Conservation (phyloP, 2,888 invertebrate genomes). For the Dimorphilus gyrociliatus region DNA sequence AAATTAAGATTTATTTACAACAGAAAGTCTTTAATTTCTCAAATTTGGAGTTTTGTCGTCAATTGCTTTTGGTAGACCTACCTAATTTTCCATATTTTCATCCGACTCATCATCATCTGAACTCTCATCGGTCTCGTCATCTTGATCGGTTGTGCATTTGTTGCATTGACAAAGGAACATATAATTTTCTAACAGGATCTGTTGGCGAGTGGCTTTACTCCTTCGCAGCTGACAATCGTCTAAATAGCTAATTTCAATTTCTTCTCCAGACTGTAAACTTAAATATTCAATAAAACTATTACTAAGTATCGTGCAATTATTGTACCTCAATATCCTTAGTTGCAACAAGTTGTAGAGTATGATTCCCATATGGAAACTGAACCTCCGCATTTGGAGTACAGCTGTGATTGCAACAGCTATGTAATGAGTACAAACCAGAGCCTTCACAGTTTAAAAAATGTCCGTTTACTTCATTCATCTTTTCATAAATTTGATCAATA, state of each 20-base stretch:
- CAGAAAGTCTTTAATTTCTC: too few relatives aligned
- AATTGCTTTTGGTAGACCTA: too few relatives aligned
- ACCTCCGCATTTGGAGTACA: slow-evolving; percentile 74
- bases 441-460: slow-evolving; percentile 80
- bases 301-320: slow-evolving; percentile 40
- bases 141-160: slow-evolving; percentile 57
- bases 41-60: too few relatives aligned
- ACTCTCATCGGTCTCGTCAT: slow-evolving; percentile 59
- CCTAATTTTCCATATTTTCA: slow-evolving; percentile 28
- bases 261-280: too few relatives aligned
- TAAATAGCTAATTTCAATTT: slow-evolving; percentile 74
- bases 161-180: slow-evolving; percentile 53
- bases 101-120: slow-evolving; percentile 53
- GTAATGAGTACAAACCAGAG: slow-evolving; percentile 65
- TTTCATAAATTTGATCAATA: slow-evolving; percentile 64
- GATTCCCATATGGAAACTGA: slow-evolving; percentile 63
- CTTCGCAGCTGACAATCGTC: slow-evolving; percentile 63
- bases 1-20: too few relatives aligned
- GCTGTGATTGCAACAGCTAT: slow-evolving; percentile 77
- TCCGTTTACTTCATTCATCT: slow-evolving; percentile 50
- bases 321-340: slow-evolving; percentile 53
- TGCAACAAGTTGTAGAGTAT: slow-evolving; percentile 47
- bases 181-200: slow-evolving; percentile 46
- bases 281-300: not conserved
- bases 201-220: slow-evolving; percentile 70